Conservation (phyloP, 2,888 invertebrate genomes). For the Apodemia mormo region DNA sequence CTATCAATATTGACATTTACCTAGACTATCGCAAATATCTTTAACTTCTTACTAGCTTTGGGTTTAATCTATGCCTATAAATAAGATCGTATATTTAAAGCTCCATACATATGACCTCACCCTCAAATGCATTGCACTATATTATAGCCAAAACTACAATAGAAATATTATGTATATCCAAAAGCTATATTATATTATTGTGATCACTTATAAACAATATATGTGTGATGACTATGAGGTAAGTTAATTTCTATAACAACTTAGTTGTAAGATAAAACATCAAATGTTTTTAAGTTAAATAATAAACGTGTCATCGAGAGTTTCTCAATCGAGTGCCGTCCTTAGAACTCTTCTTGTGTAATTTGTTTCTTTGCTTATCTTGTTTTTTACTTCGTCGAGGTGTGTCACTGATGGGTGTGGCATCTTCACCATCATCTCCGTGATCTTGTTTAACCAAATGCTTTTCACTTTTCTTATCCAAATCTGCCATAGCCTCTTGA, state of each 20-base stretch:
- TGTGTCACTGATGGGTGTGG: constrained; percentile 43
- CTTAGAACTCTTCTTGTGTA: constrained; percentile 50
- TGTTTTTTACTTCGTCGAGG: constrained; percentile 53
- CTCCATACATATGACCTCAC: constrained; percentile 14
- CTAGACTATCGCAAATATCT: constrained; percentile 4
- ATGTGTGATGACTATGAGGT: constrained; percentile 28
- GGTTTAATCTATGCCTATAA: constrained; percentile 16
- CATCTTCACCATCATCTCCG: constrained; percentile 30
- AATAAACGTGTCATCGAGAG: constrained; percentile 67
- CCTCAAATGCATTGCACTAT: constrained; percentile 13
- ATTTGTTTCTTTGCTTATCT: constrained; percentile 55
- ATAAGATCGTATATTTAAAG: constrained; percentile 19
- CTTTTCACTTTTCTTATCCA: constrained; percentile 85
- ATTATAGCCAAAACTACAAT: constrained; percentile 19
- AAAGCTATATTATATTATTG: constrained; percentile 24
- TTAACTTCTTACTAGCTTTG: constrained; percentile 8
- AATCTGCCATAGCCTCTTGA: constrained; percentile 95
- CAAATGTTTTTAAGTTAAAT: constrained; percentile 39
- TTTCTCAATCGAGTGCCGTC: constrained; percentile 75
- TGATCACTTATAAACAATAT: constrained; percentile 23
- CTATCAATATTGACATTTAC: constrained; percentile 2
- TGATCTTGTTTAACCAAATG: constrained; percentile 27
- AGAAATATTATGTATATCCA: constrained; percentile 18
- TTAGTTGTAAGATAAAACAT: constrained; percentile 19
- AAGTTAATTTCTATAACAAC: constrained; percentile 23